Percentiles rank a stretch among this genome's conserved stretches.
Conservation (phyloP, 2,888 invertebrate species). For the Adelphocoris suturalis region DNA sequence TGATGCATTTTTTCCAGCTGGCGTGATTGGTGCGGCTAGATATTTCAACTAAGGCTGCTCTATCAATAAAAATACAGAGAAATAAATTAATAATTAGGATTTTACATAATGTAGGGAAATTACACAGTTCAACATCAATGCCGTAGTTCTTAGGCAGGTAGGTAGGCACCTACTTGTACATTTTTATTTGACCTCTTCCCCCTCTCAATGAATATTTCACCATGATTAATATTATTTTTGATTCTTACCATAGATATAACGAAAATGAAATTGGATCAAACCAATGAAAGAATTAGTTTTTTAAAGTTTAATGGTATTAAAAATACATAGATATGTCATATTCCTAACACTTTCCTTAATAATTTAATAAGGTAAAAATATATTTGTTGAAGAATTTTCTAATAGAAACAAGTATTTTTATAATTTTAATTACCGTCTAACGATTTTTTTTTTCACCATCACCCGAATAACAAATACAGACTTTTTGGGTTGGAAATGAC, state of each 20-base stretch:
- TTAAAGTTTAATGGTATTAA: slow-evolving; percentile 14
- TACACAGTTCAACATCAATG: not conserved
- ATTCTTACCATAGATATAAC: not conserved
- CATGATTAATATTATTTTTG: not conserved
- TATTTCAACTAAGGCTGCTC: not conserved
- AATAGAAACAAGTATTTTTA: not conserved
- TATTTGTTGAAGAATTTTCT: not conserved
- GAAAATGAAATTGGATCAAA: not conserved
- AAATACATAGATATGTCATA: slow-evolving; percentile 32
- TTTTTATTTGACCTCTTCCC: not conserved
- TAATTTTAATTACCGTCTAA: slow-evolving; percentile 31
- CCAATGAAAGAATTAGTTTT: not conserved
- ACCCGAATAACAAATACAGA: slow-evolving; percentile 64
- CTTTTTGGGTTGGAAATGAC: slow-evolving; percentile 39
- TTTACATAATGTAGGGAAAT: not conserved
- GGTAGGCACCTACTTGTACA: no score
- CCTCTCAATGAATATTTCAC: not conserved
- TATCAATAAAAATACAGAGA: not conserved
- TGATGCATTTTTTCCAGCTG: no score
- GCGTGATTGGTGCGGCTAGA: not conserved
- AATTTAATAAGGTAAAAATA: slow-evolving; percentile 11
- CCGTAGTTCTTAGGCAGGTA: not conserved
- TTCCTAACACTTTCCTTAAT: not conserved
- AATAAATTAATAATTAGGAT: not conserved
- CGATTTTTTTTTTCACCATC: slow-evolving; percentile 42